Evolutionary conservation across 1,140 invertebrate species (phyloP), one percentile per base, ranked within the genome.

Genomic region (Zaprionus capensis): DNA sequence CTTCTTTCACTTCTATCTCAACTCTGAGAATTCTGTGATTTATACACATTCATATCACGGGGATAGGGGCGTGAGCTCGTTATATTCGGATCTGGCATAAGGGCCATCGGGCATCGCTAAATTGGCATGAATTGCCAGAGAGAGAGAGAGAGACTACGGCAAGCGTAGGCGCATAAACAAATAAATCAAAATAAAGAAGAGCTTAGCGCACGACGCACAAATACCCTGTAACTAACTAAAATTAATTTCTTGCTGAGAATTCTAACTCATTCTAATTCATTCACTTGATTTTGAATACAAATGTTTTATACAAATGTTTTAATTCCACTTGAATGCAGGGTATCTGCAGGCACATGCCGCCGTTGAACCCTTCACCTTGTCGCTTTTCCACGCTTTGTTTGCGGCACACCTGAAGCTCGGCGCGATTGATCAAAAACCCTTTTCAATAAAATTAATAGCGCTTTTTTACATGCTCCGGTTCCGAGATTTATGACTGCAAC

Each of bases 381-480:
- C 20, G 46, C 46, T 75, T 72, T 87, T 74, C 71, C 71, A 53
- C 46, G 41, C 24, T 71, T 63, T 63, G 62, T 51, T 70, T 71
- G 56, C 28, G 36, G 49, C 74, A 56, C 69, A 85, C 82, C 81
- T 81, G 62, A 68, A 72, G 53, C 61, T 68, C 41, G 41, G 17
- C 53, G 66, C 63, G 24, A 73, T 59, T 63, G 59, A 69, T 53
- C 55, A 53, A 67, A 69, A 87, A 88, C 81, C 84, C 85, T 90
- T 90, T 88, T 90, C 84, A 88, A 90, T 81, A 86, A 69, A 90
- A 74, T 90, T 69, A 90, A 81, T 84, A 76, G 78, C 58, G 56
- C 31, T 66, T 67, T 64, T 64, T 78, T 67, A 57, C 28, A 11
- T 51, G 17, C 62, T 14, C n/a, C 14, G 44, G 28, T 17, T 46